phyloP scores from a whole-genome alignment of 2,888 invertebrate genomes.

The Tortrix viridana region DNA sequence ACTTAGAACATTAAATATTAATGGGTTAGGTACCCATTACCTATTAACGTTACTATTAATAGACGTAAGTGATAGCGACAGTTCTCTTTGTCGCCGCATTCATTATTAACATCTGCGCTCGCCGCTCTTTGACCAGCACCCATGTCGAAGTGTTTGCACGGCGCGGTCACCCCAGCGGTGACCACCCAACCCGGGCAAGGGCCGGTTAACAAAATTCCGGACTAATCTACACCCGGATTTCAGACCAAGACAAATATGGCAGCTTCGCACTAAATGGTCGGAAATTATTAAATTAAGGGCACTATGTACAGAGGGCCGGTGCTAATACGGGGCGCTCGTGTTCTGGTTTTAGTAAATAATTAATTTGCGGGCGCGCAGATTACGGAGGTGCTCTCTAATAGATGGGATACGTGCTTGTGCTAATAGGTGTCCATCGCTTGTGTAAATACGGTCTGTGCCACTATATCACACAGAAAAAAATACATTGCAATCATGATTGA shows the following conservation, averaged over 20 bases:
- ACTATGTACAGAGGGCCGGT: slow-evolving; percentile 57
- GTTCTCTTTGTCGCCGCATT: slow-evolving; percentile 27
- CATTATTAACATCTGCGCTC: slow-evolving; percentile 27
- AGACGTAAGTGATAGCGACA: slow-evolving; percentile 22
- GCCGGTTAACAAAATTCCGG: slow-evolving; percentile 70
- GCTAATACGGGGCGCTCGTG: slow-evolving; percentile 33
- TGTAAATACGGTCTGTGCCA: background rate
- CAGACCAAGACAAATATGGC: slow-evolving; percentile 79
- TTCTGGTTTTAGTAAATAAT: slow-evolving; percentile 30
- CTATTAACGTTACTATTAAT: slow-evolving; percentile 11
- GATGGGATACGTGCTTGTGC: slow-evolving; percentile 8
- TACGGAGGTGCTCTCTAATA: slow-evolving; percentile 15
- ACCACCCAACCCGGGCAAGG: slow-evolving; percentile 47
- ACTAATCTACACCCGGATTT: slow-evolving; percentile 78
- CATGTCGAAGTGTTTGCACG: slow-evolving; percentile 53
- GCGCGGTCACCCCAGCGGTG: slow-evolving; percentile 45
- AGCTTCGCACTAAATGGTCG: slow-evolving; percentile 70
- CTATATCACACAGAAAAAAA: background rate
- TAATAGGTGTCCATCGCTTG: slow-evolving; percentile 1
- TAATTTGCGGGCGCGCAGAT: slow-evolving; percentile 26
- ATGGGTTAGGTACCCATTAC: too few species aligned
- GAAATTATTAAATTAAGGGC: slow-evolving; percentile 79
- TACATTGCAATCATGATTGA: background rate
- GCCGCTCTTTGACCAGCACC: slow-evolving; percentile 47
- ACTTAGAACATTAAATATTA: too few species aligned